Percentiles rank a stretch among this genome's conserved stretches.
phyloP scores from a whole-genome alignment of 2,888 invertebrate genomes.

The Caenorhabditis afra region DNA sequence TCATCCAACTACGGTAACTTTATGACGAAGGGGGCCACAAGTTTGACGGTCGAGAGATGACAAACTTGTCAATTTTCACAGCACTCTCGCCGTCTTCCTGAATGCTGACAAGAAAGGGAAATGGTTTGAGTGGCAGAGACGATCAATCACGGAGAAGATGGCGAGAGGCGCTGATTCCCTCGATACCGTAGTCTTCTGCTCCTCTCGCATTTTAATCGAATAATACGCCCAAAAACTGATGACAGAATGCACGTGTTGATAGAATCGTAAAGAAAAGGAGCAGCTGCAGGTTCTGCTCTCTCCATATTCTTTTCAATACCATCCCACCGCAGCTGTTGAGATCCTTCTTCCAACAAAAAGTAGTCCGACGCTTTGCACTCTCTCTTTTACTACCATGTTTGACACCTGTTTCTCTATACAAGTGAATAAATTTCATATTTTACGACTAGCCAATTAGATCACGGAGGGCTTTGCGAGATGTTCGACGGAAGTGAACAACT shows the following conservation, averaged over 20 bases:
- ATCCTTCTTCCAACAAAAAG: background rate
- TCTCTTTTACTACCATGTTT: background rate
- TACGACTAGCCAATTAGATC: constrained; percentile 50
- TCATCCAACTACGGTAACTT: constrained; percentile 61
- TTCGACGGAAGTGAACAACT: constrained; percentile 42
- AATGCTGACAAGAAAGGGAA: constrained; percentile 33
- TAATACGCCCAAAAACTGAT: too few species aligned
- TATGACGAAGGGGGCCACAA: constrained; percentile 43
- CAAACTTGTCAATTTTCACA: constrained; percentile 55
- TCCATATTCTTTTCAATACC: too few species aligned
- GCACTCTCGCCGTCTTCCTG: constrained; percentile 13
- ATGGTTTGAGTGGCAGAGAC: constrained; percentile 6
- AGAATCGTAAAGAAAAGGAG: too few species aligned
- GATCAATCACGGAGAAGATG: constrained; percentile 11
- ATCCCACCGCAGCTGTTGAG: too few species aligned
- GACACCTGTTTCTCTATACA: constrained; percentile 38
- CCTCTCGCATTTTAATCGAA: background rate
- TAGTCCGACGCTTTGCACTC: background rate
- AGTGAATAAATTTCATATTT: constrained; percentile 51
- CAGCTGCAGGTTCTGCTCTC: too few species aligned
- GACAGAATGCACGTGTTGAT: too few species aligned
- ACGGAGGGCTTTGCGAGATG: constrained; percentile 34
- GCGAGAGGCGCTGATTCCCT: too few species aligned
- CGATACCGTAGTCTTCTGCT: background rate
- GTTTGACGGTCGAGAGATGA: constrained; percentile 20